Base-by-base conservation (phyloP, 1,140 invertebrate genomes). In the Halictus rubicundus region DNA sequence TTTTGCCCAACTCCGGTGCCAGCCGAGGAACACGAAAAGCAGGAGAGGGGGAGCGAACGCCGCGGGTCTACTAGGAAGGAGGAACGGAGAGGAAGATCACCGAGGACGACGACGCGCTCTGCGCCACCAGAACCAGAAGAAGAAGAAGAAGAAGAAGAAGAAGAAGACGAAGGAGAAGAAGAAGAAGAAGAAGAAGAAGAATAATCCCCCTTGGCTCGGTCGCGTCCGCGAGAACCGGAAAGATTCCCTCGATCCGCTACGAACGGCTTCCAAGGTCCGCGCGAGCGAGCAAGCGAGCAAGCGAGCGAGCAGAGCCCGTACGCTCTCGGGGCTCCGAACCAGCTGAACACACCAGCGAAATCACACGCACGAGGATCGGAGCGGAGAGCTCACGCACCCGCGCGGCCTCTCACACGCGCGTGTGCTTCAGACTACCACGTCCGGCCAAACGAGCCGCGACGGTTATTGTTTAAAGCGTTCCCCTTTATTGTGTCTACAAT, bases 201-300 rank as follows among this genome's bases (percentile, higher is more conserved):
- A 88, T 89, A 88, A 88, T 86, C 88, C 87, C 85, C 87, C 89
- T 89, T 88, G 83, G 87, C 83, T 82, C 32, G 32, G 32, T 32
- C 83, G 80, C 83, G 81, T 87, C 83, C 84, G 88, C 90, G 90
- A 92, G 91, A 93, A 93, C 92, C 92, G 91, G 91, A 93, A 93
- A 92, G 91, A 92, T 93, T 93, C 91, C 87, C 92, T 90, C 90
- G 91, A 92, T 93, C 91, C 91, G 92, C 92, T 92, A 92, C 85
- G 86, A 87, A 88, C 86, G 89, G 89, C 90, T 91, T 91, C 87
- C 91, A 92, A 93, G 91, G 92, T 90, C 90, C 88, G 49, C 49
- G 49, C 49, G 87, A 32, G 32, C 32, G 32, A 32, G 32, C 32
- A 32, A 32, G 32, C 3, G 32, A 32, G 32, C 32, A 32, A 32